A percentile compares a stretch with the other conserved stretches of the same genome.
Conservation (phyloP, 1,140 invertebrate species). For the Tetragonula clypearis region DNA sequence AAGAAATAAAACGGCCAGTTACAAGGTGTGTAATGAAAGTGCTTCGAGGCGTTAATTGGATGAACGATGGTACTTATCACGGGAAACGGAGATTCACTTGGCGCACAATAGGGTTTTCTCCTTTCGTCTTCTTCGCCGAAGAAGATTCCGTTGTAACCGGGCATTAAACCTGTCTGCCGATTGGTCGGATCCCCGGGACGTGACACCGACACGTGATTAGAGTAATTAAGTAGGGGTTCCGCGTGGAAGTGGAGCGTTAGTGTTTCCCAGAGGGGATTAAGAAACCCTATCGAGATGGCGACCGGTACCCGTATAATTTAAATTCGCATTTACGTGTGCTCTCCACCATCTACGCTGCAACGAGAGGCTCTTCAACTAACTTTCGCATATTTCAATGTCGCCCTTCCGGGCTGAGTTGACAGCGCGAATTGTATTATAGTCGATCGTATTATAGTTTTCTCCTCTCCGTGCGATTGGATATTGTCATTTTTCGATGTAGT, state of each 20-base stretch:
- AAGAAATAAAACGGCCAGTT: conserved; percentile 31
- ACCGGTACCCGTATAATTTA: conserved; percentile 74
- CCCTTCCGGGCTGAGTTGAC: neutral
- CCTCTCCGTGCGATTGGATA: neutral
- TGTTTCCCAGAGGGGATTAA: conserved; percentile 75
- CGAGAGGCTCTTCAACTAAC: conserved; percentile 9
- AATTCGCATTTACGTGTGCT: conserved; percentile 63
- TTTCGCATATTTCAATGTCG: neutral
- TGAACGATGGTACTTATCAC: conserved; percentile 34
- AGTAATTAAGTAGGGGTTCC: conserved; percentile 72
- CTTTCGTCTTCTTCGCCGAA: conserved; percentile 37
- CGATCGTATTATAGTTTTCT: neutral
- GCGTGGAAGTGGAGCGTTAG: conserved; percentile 74
- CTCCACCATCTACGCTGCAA: conserved; percentile 6
- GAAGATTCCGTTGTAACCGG: conserved; percentile 34
- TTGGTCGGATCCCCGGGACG: conserved; percentile 52
- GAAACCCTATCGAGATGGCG: conserved; percentile 74
- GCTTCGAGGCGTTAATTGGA: conserved; percentile 46
- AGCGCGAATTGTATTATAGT: neutral
- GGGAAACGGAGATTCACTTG: conserved; percentile 22
- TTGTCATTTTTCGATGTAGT: neutral
- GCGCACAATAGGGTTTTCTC: conserved; percentile 72
- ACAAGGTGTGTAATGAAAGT: conserved; percentile 23
- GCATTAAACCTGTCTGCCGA: conserved; percentile 44
- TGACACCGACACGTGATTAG: conserved; percentile 70